These are phyloP conservation scores for Meteorus colon DNA, from an alignment of 2,888 invertebrate genomes.

Conservation along the genomic window DNA sequence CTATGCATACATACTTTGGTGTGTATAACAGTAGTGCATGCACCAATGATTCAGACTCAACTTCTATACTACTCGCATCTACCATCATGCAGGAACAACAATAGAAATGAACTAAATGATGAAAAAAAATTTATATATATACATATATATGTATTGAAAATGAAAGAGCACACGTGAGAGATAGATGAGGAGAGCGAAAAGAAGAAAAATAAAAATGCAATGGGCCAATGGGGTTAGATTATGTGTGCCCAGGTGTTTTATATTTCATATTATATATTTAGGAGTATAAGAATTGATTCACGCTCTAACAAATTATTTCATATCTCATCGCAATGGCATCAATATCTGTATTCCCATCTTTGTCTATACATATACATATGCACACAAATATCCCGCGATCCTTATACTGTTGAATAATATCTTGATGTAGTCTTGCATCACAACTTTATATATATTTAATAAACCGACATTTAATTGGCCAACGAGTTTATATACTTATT, in stretches of 20 bases:
- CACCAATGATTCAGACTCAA: slow-evolving; percentile 19
- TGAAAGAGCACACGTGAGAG: not conserved
- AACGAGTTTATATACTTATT: slow-evolving; percentile 16
- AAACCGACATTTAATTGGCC: slow-evolving; percentile 27
- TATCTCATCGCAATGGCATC: slow-evolving; percentile 47
- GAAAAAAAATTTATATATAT: slow-evolving; percentile 4
- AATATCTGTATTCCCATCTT: not conserved
- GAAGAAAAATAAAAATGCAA: not conserved
- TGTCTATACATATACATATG: not conserved
- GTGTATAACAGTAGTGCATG: not conserved
- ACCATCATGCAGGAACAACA: not conserved
- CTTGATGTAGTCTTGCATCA: slow-evolving; percentile 11
- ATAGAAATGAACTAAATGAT: slow-evolving; percentile 10
- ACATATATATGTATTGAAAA: slow-evolving; percentile 8
- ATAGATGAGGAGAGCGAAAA: not conserved
- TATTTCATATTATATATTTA: not conserved
- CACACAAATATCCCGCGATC: not conserved
- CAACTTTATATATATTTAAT: slow-evolving; percentile 13
- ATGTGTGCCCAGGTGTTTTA: slow-evolving; percentile 62
- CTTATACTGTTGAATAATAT: not conserved
- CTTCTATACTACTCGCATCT: not conserved
- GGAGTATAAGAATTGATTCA: slow-evolving; percentile 47
- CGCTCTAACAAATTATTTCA: slow-evolving; percentile 59
- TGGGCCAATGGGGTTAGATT: slow-evolving; percentile 28
- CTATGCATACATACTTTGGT: not conserved